These are phyloP conservation scores for Lathamus discolor DNA, from an alignment of 2,113 vertebrate species.

Conservation along the genomic window DNA sequence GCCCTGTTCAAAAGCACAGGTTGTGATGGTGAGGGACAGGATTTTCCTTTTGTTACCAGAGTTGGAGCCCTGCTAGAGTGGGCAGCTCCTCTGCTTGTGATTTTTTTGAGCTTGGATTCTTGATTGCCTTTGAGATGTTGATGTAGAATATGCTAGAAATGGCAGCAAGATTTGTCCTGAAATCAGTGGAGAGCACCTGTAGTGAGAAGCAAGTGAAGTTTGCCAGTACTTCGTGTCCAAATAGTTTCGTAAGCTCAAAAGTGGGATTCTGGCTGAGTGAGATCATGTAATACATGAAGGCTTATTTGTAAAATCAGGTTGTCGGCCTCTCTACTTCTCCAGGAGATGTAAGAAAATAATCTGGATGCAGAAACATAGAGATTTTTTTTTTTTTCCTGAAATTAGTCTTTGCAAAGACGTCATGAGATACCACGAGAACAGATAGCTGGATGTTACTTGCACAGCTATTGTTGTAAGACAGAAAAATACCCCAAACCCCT, in stretches of 20 bases:
- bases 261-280: background rate
- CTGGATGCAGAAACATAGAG: background rate
- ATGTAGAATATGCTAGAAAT: background rate
- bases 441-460: background rate
- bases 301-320: background rate
- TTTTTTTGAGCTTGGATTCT: background rate
- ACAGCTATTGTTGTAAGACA: background rate
- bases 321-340: background rate
- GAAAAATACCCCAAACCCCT: background rate
- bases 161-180: fast-evolving
- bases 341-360: background rate
- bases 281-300: background rate
- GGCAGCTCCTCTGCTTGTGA: background rate
- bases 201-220: background rate
- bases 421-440: background rate
- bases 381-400: background rate
- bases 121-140: background rate
- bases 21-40: background rate
- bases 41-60: background rate
- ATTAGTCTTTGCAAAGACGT: background rate
- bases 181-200: background rate
- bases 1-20: background rate
- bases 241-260: background rate
- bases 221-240: background rate
- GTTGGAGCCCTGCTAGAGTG: background rate